Evolutionary conservation across 2,888 invertebrate species (phyloP).

Genomic region (Arctia plantaginis): DNA sequence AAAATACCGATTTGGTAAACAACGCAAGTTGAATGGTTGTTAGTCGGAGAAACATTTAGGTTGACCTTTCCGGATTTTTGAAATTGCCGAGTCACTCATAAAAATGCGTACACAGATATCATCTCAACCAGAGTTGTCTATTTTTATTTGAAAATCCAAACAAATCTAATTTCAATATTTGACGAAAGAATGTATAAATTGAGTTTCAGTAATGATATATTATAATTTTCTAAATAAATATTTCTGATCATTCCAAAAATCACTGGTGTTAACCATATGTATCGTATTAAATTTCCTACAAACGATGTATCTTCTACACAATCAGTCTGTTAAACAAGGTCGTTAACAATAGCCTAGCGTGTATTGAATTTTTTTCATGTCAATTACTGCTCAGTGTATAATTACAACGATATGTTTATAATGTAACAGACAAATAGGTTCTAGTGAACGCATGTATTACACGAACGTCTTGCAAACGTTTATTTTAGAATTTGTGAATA

Average conservation of each 20-base stretch:
- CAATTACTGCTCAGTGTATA: constrained; percentile 20
- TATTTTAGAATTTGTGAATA: constrained; percentile 20
- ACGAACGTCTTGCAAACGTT: constrained; percentile 14
- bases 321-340: constrained; percentile 12
- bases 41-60: not conserved
- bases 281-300: not conserved
- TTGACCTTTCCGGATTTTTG: not conserved
- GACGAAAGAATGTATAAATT: not conserved
- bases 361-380: constrained; percentile 25
- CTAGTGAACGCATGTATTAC: not conserved
- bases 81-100: not conserved
- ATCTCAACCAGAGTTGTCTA: not conserved
- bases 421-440: constrained; percentile 28
- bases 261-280: not conserved
- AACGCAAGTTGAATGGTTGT: constrained; percentile 30
- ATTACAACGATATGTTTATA: constrained; percentile 20
- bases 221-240: not conserved
- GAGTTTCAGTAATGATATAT: not conserved
- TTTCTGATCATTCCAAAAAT: not conserved
- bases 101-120: not conserved
- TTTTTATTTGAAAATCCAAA: not conserved
- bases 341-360: constrained; percentile 24
- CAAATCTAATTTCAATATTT: not conserved
- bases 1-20: constrained; percentile 34
- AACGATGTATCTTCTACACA: not conserved